Base-by-base conservation (phyloP, 1,140 invertebrate species). In the Mactra quadrangularis region DNA sequence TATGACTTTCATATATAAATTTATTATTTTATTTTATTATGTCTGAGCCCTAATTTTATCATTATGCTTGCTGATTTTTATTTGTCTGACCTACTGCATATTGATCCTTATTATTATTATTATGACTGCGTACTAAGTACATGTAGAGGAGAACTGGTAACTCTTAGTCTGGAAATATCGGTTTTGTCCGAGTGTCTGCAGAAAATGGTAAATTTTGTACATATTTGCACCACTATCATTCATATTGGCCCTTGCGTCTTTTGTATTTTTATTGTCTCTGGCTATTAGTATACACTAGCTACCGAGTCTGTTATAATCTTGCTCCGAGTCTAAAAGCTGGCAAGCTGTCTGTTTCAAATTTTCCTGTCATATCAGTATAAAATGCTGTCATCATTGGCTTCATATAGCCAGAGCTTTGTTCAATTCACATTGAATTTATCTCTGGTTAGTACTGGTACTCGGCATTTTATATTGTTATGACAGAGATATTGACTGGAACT, bases 311-410 rank as follows among this genome's bases (percentile, higher is more conserved):
- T 31, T 17, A 68, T 68, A 31, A 52, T 68, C 41, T 52, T 68
- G 64, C 64, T 68, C 64, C 64, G 64, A 68, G 64, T 68, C 64
- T 68, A 27, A 68, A 68, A 68, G 64, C 64, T 68, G 64, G 64
- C 64, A 47, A 68, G 64, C 64, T 68, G 64, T 68, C 64, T 68
- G 64, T 68, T 68, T 68, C 64, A 68, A 68, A 68, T 6, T n/a
- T 68, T 22, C 33, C 64, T 31, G 33, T 50, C 45, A 68, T 68
- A 50, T 25, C 27, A 27, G 45, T 41, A 68, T 68, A 27, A n/a
- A 47, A 66, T 68, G 29, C 41, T 17, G 7, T 17, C 1, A 50
- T 27, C 38, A 7, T 27, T 38, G 25, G 25, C 47, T 11, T 3
- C 31, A 4, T 25, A 3, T 68, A 68, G 27, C 45, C 41, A 68